These are phyloP conservation scores for Myodes glareolus DNA, from an alignment of 2,113 vertebrate species.

Conservation along the genomic window DNA sequence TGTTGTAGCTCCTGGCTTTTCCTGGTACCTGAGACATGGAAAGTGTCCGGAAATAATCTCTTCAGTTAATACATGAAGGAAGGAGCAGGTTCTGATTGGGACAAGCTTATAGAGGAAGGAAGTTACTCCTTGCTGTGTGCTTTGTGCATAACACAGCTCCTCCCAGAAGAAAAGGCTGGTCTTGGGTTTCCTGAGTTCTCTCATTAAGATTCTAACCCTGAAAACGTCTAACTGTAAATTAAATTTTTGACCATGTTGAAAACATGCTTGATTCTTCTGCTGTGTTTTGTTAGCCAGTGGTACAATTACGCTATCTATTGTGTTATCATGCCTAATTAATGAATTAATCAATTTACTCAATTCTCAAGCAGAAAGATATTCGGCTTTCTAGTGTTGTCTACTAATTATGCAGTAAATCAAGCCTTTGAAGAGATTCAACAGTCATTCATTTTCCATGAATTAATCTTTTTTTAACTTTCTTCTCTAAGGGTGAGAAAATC, in stretches of 20 bases:
- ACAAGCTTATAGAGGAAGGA: background rate
- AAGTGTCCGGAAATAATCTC: background rate
- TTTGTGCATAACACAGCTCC: background rate
- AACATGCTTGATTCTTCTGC: slow-evolving; percentile 71
- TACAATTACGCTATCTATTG: slow-evolving; percentile 78
- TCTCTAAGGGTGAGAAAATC: slow-evolving; percentile 77
- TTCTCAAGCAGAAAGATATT: slow-evolving; percentile 69
- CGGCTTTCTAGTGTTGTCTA: slow-evolving; percentile 78
- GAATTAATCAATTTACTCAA: slow-evolving; percentile 82
- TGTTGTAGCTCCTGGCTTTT: background rate
- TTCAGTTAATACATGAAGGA: background rate
- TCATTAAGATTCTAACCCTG: slow-evolving; percentile 71
- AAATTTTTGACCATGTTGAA: slow-evolving; percentile 77
- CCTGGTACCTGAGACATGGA: background rate
- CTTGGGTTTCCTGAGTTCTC: slow-evolving; percentile 24
- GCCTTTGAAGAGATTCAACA: slow-evolving; percentile 79
- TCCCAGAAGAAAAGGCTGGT: slow-evolving; percentile 9
- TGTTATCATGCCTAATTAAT: slow-evolving; percentile 81
- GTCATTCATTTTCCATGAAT: slow-evolving; percentile 81
- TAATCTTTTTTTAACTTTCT: slow-evolving; percentile 81
- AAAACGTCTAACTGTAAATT: slow-evolving; percentile 53
- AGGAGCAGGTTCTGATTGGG: background rate
- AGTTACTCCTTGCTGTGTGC: background rate
- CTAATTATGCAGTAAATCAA: slow-evolving; percentile 83
- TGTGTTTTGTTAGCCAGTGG: slow-evolving; percentile 75